Percentiles rank a stretch among this genome's conserved stretches.
Evolutionary conservation across 2,888 invertebrate genomes (phyloP).

Genomic region (Nephrotoma flavescens): DNA sequence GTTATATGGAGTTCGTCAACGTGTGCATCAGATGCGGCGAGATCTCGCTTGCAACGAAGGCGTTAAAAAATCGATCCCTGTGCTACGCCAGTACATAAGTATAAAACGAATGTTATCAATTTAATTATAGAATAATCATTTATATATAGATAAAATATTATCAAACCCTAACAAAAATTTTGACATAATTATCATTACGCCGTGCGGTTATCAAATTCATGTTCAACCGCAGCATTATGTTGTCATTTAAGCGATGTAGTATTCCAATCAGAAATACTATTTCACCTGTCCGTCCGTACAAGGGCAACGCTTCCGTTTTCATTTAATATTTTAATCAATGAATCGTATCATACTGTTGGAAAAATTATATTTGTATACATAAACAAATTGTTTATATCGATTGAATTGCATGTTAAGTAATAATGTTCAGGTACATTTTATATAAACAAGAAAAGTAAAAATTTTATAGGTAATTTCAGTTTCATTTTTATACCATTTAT

Average conservation of each 20-base stretch:
- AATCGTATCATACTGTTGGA: neutral
- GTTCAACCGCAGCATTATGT: neutral
- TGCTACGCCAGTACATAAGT: neutral
- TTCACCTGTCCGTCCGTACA: neutral
- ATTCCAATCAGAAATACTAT: neutral
- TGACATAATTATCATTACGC: neutral
- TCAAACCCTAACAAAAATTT: neutral
- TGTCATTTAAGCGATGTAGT: neutral
- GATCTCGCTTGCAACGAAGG: neutral
- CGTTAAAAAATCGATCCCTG: neutral
- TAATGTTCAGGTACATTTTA: neutral
- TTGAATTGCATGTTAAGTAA: neutral
- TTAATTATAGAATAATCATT: neutral
- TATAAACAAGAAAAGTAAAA: neutral
- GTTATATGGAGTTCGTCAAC: neutral
- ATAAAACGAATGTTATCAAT: neutral
- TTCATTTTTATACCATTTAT: slow-evolving; percentile 1
- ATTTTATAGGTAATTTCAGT: neutral
- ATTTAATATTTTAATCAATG: neutral
- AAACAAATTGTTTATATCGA: neutral
- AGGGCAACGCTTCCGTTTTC: neutral
- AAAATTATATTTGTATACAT: neutral
- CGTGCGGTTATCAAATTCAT: neutral
- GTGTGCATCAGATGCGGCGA: neutral
- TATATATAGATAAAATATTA: neutral